These are phyloP conservation scores for Cyprinodon tularosa DNA, from an alignment of 2,113 vertebrate genomes.

Conservation along the genomic window DNA sequence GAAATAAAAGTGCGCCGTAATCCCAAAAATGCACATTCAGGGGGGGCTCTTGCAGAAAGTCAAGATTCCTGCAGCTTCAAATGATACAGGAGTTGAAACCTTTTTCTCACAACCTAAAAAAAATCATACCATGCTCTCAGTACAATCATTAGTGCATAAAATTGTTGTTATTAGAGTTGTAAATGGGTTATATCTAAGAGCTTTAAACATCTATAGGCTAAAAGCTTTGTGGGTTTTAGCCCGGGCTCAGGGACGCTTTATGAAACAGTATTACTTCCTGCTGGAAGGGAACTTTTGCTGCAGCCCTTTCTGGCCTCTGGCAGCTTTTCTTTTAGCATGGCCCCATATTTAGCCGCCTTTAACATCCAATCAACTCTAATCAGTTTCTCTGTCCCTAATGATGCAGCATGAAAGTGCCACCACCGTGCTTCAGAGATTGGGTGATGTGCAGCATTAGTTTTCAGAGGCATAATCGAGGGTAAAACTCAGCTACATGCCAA, in stretches of 20 bases:
- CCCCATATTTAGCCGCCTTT: not conserved
- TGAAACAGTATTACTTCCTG: too few relatives aligned
- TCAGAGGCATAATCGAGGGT: too few relatives aligned
- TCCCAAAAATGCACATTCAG: too few relatives aligned
- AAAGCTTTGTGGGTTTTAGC: not conserved
- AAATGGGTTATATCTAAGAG: not conserved
- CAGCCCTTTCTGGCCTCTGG: too few relatives aligned
- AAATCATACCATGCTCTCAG: too few relatives aligned
- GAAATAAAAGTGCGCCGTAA: not conserved
- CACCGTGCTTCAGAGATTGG: not conserved
- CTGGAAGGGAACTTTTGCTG: too few relatives aligned
- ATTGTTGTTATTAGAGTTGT: not conserved
- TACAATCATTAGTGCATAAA: not conserved
- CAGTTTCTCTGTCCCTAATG: not conserved
- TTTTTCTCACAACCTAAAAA: not conserved
- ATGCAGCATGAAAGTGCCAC: not conserved
- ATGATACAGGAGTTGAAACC: not conserved
- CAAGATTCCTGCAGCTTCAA: not conserved
- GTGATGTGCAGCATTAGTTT: too few relatives aligned
- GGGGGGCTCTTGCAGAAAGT: not conserved
- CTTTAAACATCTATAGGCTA: not conserved
- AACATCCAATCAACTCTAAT: too few relatives aligned
- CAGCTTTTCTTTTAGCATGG: not conserved
- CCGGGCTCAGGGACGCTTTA: too few relatives aligned
- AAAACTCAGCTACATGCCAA: too few relatives aligned